phyloP scores from a whole-genome alignment of 2,797 vertebrate species.

The Eremophila alpestris region DNA sequence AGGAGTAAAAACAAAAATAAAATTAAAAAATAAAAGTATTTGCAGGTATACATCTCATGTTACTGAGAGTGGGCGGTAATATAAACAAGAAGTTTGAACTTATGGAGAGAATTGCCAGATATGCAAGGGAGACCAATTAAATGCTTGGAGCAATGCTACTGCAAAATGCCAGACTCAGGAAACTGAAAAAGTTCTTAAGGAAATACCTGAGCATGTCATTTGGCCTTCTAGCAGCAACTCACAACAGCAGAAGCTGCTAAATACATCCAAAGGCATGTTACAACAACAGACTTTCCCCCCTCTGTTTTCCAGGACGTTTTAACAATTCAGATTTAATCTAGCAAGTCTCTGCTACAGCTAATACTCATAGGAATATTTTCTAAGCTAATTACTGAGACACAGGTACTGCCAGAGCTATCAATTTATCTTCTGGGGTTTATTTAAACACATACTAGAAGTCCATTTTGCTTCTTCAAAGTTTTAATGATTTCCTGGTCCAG shows the following conservation, averaged over 20 bases:
- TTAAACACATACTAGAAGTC: neutral
- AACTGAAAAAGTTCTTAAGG: constrained; percentile 13
- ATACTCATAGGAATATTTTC: neutral
- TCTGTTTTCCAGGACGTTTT: neutral
- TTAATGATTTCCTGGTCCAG: neutral
- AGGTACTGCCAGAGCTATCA: neutral
- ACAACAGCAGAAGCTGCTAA: neutral
- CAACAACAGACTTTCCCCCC: neutral
- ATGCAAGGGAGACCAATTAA: neutral
- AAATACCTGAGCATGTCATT: constrained; percentile 4
- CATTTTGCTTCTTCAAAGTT: neutral
- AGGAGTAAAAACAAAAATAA: neutral
- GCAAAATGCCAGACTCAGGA: neutral
- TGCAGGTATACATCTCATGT: neutral
- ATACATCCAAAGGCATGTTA: neutral
- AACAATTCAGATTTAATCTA: neutral
- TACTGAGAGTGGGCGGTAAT: constrained; percentile 5
- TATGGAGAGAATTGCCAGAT: neutral
- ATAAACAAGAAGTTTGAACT: neutral
- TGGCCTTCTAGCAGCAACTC: neutral
- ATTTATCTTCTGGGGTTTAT: neutral
- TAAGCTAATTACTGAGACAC: neutral
- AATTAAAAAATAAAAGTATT: neutral
- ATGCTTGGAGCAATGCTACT: neutral
- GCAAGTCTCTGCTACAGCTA: neutral